These are phyloP conservation scores for Eueides isabella DNA, from an alignment of 1,140 invertebrate genomes.

Conservation along the genomic window DNA sequence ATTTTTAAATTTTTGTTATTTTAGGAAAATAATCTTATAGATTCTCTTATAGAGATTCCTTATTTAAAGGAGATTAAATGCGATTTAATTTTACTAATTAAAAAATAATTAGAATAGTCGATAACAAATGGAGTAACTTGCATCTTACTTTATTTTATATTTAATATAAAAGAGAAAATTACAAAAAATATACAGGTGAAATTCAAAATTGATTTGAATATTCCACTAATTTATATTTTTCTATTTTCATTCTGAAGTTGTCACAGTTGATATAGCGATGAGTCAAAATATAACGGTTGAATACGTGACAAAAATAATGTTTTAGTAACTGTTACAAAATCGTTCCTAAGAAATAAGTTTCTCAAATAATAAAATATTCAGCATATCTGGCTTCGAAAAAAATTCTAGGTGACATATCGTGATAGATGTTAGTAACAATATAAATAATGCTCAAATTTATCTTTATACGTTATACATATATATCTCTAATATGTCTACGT, in stretches of 20 bases:
- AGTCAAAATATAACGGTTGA: background rate
- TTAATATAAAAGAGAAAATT: too few relatives aligned
- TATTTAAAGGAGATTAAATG: too few relatives aligned
- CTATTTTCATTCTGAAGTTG: background rate
- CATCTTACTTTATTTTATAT: too few relatives aligned
- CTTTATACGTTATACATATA: background rate
- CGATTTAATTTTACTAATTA: too few relatives aligned
- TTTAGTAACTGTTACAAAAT: background rate
- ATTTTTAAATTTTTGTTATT: background rate
- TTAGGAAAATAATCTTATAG: background rate
- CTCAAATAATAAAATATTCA: background rate
- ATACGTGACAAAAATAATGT: background rate
- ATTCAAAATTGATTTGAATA: background rate
- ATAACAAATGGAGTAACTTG: too few relatives aligned
- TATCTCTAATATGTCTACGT: too few relatives aligned
- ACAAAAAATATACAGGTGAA: too few relatives aligned
- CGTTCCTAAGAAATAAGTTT: constrained; percentile 2
- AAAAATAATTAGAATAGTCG: too few relatives aligned
- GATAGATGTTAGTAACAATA: background rate
- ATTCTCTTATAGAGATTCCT: too few relatives aligned
- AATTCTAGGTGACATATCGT: background rate
- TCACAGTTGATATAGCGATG: background rate
- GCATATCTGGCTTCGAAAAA: background rate
- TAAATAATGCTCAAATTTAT: background rate
- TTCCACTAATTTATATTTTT: background rate